Base-by-base conservation (phyloP, 2,797 vertebrate species). In the Sciurus carolinensis region DNA sequence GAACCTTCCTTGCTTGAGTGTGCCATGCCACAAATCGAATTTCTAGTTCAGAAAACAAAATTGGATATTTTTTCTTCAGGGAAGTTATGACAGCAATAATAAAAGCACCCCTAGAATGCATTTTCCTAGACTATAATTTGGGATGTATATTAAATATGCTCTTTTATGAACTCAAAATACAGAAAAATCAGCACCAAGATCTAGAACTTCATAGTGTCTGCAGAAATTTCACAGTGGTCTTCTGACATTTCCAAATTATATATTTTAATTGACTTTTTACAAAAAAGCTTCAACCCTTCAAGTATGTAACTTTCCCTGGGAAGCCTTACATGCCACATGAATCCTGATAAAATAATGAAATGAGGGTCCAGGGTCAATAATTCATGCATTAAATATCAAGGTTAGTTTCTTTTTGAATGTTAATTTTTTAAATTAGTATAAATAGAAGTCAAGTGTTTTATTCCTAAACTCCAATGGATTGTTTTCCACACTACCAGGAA, bases 21-120 rank as follows among this genome's bases (percentile, higher is more conserved):
- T 76, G 14, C 42, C 57, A 24, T 57, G 73, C 28, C 7, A 28
- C 82, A 59, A 92, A 79, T 72, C 15, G 33, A 90, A 73, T 62
- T 87, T 89, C 95, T 87, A 90, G 52, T 83, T 93, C 92, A 96
- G 28, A 88, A 83, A 96, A 26, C 50, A 91, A 96, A 87, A 73
- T 36, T 76, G 2, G 13, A 66, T 90, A 67, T 75, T 72, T 94
- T 90, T 72, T 64, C 81, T 80, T 54, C 30, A 76, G 47, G 39
- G 71, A 95, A 87, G 14, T 11, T 64, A 86, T 75, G 52, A 72
- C 20, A 93, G 22, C 39, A 90, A 28, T 94, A 87, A 66, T 90
- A 79, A 95, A 89, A 82, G 18, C 47, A 92, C 1, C 26, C 33
- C 39, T 76, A 47, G 76, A 44, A 81, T 64, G 47, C 7, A 64